These are phyloP conservation scores for Caenorhabditis angaria DNA, from an alignment of 2,888 invertebrate species.

Conservation along the genomic window DNA sequence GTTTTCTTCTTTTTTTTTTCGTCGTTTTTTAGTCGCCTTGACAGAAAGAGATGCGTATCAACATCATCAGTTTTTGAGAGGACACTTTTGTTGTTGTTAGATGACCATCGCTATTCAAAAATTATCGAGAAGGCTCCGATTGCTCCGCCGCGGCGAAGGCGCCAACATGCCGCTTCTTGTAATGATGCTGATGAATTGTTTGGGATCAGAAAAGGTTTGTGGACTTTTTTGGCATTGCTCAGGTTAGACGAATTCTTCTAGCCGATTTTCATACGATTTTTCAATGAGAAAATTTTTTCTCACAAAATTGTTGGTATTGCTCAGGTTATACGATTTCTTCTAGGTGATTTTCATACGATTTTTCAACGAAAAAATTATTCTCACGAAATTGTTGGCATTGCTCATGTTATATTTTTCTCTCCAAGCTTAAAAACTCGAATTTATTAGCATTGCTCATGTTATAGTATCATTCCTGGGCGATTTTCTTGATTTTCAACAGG, in stretches of 20 bases:
- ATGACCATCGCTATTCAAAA: neutral
- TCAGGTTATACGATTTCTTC: too few species aligned
- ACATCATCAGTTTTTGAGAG: slow-evolving; percentile 3
- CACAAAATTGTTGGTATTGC: too few species aligned
- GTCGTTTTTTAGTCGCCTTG: neutral
- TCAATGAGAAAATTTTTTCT: neutral
- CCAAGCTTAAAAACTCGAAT: too few species aligned
- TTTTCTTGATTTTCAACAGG: too few species aligned
- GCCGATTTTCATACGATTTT: neutral
- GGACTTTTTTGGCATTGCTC: neutral
- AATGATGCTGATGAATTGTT: slow-evolving; percentile 5
- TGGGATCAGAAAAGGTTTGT: neutral
- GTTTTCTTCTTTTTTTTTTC: slow-evolving; percentile 16
- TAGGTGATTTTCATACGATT: too few species aligned
- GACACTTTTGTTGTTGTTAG: too few species aligned
- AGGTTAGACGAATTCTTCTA: too few species aligned
- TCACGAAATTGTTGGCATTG: too few species aligned
- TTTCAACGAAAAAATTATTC: too few species aligned
- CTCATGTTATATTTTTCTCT: too few species aligned
- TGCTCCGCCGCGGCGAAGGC: slow-evolving; percentile 31
- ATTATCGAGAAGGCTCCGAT: slow-evolving; percentile 33
- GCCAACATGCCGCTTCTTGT: slow-evolving; percentile 26
- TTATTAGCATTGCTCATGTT: too few species aligned
- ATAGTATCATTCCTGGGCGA: too few species aligned
- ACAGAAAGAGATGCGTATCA: slow-evolving; percentile 30